A percentile compares a stretch with the other conserved stretches of the same genome.
phyloP scores from a whole-genome alignment of 2,888 invertebrate species.

The Hyalella azteca region DNA sequence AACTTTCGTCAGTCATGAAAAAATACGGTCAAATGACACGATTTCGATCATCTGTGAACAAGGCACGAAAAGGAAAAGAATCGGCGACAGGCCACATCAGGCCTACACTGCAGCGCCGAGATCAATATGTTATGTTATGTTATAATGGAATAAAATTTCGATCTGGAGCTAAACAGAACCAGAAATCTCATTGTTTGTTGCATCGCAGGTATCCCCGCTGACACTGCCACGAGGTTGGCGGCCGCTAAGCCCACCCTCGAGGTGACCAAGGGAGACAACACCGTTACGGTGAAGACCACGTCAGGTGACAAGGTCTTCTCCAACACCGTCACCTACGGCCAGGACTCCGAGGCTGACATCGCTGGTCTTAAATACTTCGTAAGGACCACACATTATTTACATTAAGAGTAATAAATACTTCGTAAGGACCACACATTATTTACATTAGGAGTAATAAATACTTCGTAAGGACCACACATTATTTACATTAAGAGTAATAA shows the following conservation, averaged over 20 bases:
- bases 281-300: slow-evolving; percentile 40
- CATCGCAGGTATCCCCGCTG: neutral
- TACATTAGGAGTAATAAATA: slow-evolving; percentile 24
- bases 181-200: neutral
- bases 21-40: too few relatives aligned
- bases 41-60: too few relatives aligned
- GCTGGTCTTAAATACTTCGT: slow-evolving; percentile 39
- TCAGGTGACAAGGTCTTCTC: slow-evolving; percentile 50
- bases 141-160: too few relatives aligned
- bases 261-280: slow-evolving; percentile 25
- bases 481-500: slow-evolving; percentile 12
- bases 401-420: slow-evolving; percentile 32
- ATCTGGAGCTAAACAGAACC: neutral
- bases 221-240: neutral
- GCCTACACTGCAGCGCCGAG: too few relatives aligned
- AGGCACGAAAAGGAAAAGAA: too few relatives aligned
- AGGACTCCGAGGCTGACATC: slow-evolving; percentile 43
- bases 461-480: neutral
- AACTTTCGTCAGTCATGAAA: too few relatives aligned
- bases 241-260: slow-evolving; percentile 41
- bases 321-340: slow-evolving; percentile 46
- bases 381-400: neutral
- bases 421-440: neutral
- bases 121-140: too few relatives aligned
- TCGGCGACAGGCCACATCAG: too few relatives aligned